Conservation (phyloP, 2,888 invertebrate species). For the Sialis lutaria region DNA sequence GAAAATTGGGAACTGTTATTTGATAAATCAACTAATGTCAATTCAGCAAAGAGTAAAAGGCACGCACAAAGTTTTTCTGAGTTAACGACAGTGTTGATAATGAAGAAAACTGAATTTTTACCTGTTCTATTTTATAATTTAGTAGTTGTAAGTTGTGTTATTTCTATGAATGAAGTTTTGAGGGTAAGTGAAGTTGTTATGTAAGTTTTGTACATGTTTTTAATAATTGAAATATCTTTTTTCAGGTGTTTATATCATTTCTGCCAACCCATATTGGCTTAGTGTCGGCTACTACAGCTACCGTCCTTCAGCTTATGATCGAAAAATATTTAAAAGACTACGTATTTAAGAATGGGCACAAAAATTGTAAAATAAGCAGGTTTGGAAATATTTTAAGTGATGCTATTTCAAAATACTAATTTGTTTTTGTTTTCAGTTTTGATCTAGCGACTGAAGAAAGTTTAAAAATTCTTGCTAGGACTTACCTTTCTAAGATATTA, state of each 20-base stretch:
- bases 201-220: not conserved
- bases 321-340: slow-evolving; percentile 28
- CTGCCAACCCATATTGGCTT: slow-evolving; percentile 45
- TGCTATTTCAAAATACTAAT: too few relatives aligned
- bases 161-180: slow-evolving; percentile 26
- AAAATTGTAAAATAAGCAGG: slow-evolving; percentile 20
- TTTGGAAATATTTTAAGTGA: slow-evolving; percentile 6
- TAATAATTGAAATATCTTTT: slow-evolving; percentile 4
- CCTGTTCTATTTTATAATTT: slow-evolving; percentile 28
- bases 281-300: slow-evolving; percentile 27
- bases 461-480: slow-evolving; percentile 40
- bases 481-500: slow-evolving; percentile 30
- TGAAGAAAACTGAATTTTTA: slow-evolving; percentile 27
- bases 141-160: slow-evolving; percentile 23
- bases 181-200: slow-evolving; percentile 15
- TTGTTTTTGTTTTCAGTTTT: slow-evolving; percentile 7
- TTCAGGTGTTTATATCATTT: slow-evolving; percentile 44
- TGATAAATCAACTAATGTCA: slow-evolving; percentile 23
- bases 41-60: slow-evolving; percentile 13
- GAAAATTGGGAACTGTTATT: slow-evolving; percentile 33
- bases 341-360: slow-evolving; percentile 19
- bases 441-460: slow-evolving; percentile 32
- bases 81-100: slow-evolving; percentile 31
- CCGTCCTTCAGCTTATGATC: slow-evolving; percentile 30
- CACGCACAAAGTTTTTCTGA: slow-evolving; percentile 31